Evolutionary conservation across 2,113 vertebrate species (phyloP), one percentile per base, ranked within the genome.

Genomic region (Triplophysa siluroides): DNA sequence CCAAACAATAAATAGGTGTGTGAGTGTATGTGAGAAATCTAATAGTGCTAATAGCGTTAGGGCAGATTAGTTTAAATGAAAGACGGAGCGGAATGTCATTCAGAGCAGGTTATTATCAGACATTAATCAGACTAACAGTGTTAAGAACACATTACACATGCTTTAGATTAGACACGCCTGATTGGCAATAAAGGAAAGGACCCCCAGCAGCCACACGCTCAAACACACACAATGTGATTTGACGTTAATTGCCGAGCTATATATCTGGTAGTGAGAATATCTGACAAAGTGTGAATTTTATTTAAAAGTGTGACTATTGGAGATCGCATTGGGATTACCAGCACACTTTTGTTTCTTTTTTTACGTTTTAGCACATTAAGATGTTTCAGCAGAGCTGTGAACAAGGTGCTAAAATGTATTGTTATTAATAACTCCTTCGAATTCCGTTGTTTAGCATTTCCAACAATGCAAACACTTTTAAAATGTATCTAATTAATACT

Each of bases 41-140:
- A 88, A 88, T 87, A 83, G 81, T 81, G 80, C 76, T 89, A 88
- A 88, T 85, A 77, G 68, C 66, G 85, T 89, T 88, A 88, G 66
- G 18, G 65, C 26, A 61, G 86, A 86, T 86, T 81, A 76, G 79
- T 87, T 89, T 87, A 87, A 73, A 77, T 76, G 76, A 83, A 87
- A 84, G 83, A 83, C 80, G 64, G 81, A 86, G 75, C 78, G 26
- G 74, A 81, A 79, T 75, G 84, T 83, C 84, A 87, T 86, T 83
- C 84, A 85, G 82, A 84, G 78, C 74, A 23, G 84, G 81, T 86
- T 88, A 88, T 88, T 88, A 86, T 88, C 84, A 83, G 74, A 83
- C 82, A 82, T 85, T 84, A 86, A 86, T 85, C 81, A 80, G 79
- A 68, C 76, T 85, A 89, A 88, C 83, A 80, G 41, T 63, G 83